Evolutionary conservation across 2,888 invertebrate species (phyloP).

Genomic region (Leptopterna dolabrata): DNA sequence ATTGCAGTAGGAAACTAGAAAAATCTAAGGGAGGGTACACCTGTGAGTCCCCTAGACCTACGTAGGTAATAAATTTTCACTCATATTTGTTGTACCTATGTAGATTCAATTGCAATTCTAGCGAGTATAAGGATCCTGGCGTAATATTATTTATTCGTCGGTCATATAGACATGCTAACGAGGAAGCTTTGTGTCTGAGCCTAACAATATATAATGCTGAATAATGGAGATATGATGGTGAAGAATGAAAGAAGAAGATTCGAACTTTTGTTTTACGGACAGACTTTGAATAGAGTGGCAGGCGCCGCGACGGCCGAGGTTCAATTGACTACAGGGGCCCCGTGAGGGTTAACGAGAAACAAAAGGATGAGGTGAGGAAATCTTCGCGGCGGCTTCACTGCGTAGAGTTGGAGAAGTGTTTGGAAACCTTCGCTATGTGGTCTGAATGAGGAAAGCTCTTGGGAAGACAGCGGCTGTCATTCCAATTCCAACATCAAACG

Average conservation of each 20-base stretch:
- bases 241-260: neutral
- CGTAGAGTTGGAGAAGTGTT: neutral
- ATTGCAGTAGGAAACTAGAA: no score
- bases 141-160: no score
- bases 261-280: neutral
- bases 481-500: neutral
- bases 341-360: conserved; percentile 8
- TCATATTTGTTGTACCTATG: no score
- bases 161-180: neutral
- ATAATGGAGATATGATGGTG: no score
- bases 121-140: no score
- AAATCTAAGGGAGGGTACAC: no score
- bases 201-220: neutral
- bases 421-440: neutral
- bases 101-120: no score
- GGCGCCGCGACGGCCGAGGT: neutral
- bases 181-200: neutral
- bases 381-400: neutral
- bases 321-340: neutral
- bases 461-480: neutral
- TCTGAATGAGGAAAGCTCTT: neutral
- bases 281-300: neutral
- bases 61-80: no score
- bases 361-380: conserved; percentile 11
- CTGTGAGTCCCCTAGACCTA: no score